Base-by-base conservation (phyloP, 2,888 invertebrate species). In the Dasysyrphus tricinctus region DNA sequence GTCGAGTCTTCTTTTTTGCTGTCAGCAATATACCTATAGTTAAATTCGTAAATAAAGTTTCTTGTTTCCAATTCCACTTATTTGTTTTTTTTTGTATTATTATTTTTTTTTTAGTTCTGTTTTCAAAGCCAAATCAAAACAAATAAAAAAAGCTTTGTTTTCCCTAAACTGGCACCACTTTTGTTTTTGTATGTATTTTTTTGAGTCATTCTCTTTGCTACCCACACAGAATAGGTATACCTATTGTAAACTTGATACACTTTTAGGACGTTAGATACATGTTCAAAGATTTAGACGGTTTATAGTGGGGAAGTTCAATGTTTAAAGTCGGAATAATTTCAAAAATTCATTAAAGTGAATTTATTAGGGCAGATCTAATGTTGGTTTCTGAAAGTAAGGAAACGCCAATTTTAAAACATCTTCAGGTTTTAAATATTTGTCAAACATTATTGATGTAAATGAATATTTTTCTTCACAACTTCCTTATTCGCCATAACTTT, bases 171-270 rank as follows among this genome's bases (percentile, higher is more conserved):
- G 59, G 24, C 59, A 59, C 44, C n/a, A 39, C 39, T 57, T 72
- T 56, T 73, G n/a, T 78, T 78, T 78, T 65, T 78, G 29, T 56
- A 44, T 72, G 3, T 44, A 24, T 56, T 72, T 78, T 56, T 59
- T 77, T 32, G 19, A 32, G 32, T 47, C 29, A 49, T 24, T 63
- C 32, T 29, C n/a, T 65, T 65, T 34, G 32, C 47, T 4, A 49
- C 49, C 16, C 12, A 34, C 12, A 34, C 3, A 37, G 19, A 49
- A 34, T 7, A 65, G n/a, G n/a, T n/a, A n/a, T n/a, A n/a, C n/a
- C n/a, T n/a, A 65, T 49, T 24, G 14, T 29, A 29, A 61, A 42
- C n/a, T 42, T n/a, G n/a, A 6, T 14, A 65, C 47, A 65, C 12
- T 7, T 39, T 61, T 24, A 24, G 59, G 3, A 7, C 9, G 5